These are phyloP conservation scores for Botia almorhae DNA, from an alignment of 2,797 vertebrate genomes.

Conservation along the genomic window DNA sequence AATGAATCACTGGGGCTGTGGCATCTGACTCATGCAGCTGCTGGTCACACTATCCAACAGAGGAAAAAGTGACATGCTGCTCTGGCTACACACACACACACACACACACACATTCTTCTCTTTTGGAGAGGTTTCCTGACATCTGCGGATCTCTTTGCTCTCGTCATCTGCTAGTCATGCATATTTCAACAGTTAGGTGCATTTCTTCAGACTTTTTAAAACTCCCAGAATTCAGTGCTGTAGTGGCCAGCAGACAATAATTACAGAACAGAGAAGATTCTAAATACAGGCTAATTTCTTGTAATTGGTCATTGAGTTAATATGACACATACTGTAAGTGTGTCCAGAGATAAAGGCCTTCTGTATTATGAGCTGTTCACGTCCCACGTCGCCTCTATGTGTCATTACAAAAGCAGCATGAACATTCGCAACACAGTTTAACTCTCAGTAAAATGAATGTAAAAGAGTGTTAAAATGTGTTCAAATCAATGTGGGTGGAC, in stretches of 20 bases:
- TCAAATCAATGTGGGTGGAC: no score
- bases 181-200: constrained; percentile 57
- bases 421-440: no score
- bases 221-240: constrained; percentile 23
- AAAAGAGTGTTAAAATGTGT: no score
- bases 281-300: no score
- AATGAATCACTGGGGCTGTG: constrained; percentile 47
- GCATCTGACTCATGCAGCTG: constrained; percentile 62
- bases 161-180: constrained; percentile 66
- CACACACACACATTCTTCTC: background rate
- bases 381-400: background rate
- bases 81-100: constrained; percentile 36
- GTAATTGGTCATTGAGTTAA: background rate
- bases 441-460: no score
- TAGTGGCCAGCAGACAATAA: background rate
- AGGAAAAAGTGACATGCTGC: constrained; percentile 63
- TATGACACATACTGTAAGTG: background rate
- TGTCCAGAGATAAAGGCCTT: background rate
- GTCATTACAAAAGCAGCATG: background rate
- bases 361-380: background rate
- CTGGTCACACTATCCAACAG: constrained; percentile 54
- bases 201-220: constrained; percentile 38
- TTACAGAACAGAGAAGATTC: background rate
- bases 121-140: constrained; percentile 49
- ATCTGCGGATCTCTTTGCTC: constrained; percentile 59